Percentiles rank a stretch among this genome's conserved stretches.
Conservation (phyloP, 2,797 vertebrate species). For the Pseudocheirus occidentalis region DNA sequence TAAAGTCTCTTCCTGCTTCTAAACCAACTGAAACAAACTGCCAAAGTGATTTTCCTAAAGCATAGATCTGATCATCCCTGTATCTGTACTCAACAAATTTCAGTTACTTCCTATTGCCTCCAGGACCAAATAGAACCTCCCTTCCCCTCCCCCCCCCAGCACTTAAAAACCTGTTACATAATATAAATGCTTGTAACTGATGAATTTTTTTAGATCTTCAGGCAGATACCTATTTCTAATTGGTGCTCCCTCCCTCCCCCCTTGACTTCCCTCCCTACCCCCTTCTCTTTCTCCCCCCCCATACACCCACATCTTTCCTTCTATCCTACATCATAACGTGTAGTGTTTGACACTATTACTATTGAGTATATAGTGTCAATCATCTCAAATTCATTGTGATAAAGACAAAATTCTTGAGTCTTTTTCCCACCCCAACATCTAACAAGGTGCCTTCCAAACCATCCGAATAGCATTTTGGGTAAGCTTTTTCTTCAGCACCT, state of each 20-base stretch:
- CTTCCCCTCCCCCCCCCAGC: not conserved
- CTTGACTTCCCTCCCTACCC: too few species aligned
- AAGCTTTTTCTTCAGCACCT: too few species aligned
- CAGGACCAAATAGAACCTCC: not conserved
- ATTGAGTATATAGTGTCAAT: not conserved
- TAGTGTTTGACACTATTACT: not conserved
- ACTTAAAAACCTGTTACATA: not conserved
- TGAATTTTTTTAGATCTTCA: not conserved
- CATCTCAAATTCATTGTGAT: not conserved
- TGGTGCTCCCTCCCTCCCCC: not conserved
- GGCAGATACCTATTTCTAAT: not conserved
- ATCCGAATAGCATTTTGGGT: too few species aligned
- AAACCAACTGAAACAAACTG: not conserved
- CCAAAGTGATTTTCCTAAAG: not conserved
- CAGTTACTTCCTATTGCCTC: not conserved
- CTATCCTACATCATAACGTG: not conserved
- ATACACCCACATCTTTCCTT: not conserved
- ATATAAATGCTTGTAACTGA: not conserved
- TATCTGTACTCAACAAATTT: not conserved
- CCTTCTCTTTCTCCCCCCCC: not conserved
- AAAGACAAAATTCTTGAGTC: conserved; percentile 18
- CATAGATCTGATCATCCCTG: not conserved
- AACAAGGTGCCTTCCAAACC: too few species aligned
- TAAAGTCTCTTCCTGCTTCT: not conserved
- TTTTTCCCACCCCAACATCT: not conserved